Evolutionary conservation across 1,140 invertebrate genomes (phyloP).

Genomic region (Halyomorpha halys): DNA sequence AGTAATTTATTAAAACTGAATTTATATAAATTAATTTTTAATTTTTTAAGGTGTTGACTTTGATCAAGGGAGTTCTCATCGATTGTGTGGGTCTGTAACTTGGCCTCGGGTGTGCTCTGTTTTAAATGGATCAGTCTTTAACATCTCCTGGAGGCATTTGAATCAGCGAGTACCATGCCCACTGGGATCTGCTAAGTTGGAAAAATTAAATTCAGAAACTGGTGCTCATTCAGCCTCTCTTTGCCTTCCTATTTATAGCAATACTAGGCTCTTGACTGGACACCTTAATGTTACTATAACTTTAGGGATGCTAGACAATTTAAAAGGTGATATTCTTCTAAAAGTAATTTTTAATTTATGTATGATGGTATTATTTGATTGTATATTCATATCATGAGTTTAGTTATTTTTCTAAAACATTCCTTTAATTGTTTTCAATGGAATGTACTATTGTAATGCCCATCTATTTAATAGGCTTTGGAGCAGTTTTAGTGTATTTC

Average conservation of each 20-base stretch:
- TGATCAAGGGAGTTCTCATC: not conserved
- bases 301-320: too few species aligned
- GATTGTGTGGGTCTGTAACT: not conserved
- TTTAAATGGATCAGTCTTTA: not conserved
- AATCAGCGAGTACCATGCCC: constrained; percentile 11
- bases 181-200: not conserved
- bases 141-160: constrained; percentile 14
- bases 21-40: not conserved
- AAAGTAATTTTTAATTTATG: too few species aligned
- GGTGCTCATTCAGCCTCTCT: not conserved
- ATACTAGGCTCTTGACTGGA: constrained; percentile 9
- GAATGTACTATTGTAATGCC: too few species aligned
- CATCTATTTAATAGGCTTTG: too few species aligned
- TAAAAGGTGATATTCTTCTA: too few species aligned
- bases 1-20: too few species aligned
- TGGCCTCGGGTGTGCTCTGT: not conserved
- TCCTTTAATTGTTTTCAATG: too few species aligned
- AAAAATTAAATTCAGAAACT: not conserved
- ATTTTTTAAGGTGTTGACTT: not conserved
- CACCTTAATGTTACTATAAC: constrained; percentile 1
- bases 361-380: too few species aligned
- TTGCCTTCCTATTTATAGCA: constrained; percentile 7
- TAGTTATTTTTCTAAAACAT: too few species aligned
- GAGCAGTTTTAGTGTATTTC: too few species aligned
- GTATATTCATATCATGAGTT: too few species aligned